Evolutionary conservation across 2,888 invertebrate genomes (phyloP).

Genomic region (Rhingia rostrata): DNA sequence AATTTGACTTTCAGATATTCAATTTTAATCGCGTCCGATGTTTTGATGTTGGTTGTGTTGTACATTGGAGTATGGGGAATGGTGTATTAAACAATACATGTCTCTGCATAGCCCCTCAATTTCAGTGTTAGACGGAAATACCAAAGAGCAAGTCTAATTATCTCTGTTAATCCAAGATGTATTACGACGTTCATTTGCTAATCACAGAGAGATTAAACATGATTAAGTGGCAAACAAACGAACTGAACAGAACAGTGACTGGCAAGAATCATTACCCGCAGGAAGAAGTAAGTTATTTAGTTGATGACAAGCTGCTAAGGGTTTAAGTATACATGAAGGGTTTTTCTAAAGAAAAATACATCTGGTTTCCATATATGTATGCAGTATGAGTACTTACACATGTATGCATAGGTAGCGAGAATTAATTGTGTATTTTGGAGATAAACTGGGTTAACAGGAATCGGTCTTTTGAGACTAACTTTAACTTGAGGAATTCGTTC

Average conservation of each 20-base stretch:
- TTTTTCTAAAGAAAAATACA: neutral
- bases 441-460: too few relatives aligned
- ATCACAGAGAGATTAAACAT: constrained; percentile 58
- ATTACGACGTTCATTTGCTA: constrained; percentile 59
- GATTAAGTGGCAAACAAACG: constrained; percentile 48
- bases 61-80: neutral
- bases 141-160: constrained; percentile 64
- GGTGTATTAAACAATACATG: constrained; percentile 26
- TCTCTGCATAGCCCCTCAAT: neutral
- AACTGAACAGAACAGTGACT: constrained; percentile 4
- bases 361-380: neutral
- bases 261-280: constrained; percentile 1
- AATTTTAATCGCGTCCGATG: constrained; percentile 43
- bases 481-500: too few relatives aligned
- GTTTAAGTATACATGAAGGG: neutral
- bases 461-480: too few relatives aligned
- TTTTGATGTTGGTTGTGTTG: neutral
- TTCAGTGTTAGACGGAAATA: constrained; percentile 21
- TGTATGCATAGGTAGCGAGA: too few relatives aligned
- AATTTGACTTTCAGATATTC: constrained; percentile 43
- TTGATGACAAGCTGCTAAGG: constrained; percentile 14
- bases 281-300: constrained; percentile 12
- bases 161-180: constrained; percentile 60
- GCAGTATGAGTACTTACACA: too few relatives aligned
- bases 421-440: too few relatives aligned